Base-by-base conservation (phyloP, 2,113 vertebrate species). In the Galeopterus variegatus region DNA sequence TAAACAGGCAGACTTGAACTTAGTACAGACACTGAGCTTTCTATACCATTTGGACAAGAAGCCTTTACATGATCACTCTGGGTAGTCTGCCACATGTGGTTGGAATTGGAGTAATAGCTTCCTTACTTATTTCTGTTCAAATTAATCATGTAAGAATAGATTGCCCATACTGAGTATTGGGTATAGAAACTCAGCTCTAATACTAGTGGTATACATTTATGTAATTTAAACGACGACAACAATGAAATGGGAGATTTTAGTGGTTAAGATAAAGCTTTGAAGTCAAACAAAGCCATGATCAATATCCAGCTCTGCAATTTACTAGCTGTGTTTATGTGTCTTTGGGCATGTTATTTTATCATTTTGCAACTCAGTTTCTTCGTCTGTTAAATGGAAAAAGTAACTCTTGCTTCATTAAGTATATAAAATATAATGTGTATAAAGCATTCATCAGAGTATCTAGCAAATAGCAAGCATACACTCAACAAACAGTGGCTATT, bases 261-360 rank as follows among this genome's bases (percentile, higher is more conserved):
- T 83, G 45, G 18, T 83, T 56, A 58, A n/a, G 28, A 80, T 88
- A 92, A 89, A 77, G 45, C n/a, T 93, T 90, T 62, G n/a, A 88
- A 48, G 48, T 90, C 52, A 86, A 81, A 65, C n/a, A 48, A 54
- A 86, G 8, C 7, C 52, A 82, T n/a, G 6, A 3, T 70, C 31
- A 52, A 2, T 36, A 94, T 85, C 67, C 54, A 92, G 21, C 52
- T 77, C 56, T 80, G 33, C 45, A 96, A 0, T 70, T 86, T 70
- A 1, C 23, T 70, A 76, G 23, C 18, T 62, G 1, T 48, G 15
- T 36, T 8, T 41, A 2, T 58, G 31, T 85, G 8, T 86, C 31
- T 80, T 76, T 31, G 4, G 19, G 36, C 65, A 28, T 50, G 23
- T 64, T 75, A 50, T 7, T 92, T 94, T 21, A 8, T 90, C 23